Evolutionary conservation across 2,888 invertebrate genomes (phyloP).

Genomic region (Mesochorus sp.): DNA sequence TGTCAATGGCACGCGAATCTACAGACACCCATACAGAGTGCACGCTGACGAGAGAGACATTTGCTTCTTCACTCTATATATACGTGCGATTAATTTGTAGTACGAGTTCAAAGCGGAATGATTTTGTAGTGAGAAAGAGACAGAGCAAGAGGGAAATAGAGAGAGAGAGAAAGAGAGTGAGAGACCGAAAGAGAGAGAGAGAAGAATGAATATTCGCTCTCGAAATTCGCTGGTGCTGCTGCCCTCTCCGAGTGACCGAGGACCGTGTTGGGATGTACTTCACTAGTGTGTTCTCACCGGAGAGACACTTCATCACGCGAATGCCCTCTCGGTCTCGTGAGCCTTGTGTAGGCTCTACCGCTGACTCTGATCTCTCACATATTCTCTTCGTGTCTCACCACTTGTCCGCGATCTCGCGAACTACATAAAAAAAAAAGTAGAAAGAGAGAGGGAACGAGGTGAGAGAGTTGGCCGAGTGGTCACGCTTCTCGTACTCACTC

Average conservation of each 20-base stretch:
- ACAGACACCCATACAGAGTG: constrained; percentile 16
- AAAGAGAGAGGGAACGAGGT: constrained; percentile 2
- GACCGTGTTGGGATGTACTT: constrained; percentile 32
- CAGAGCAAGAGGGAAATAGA: background rate
- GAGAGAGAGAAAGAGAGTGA: background rate
- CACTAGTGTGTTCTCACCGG: constrained; percentile 51
- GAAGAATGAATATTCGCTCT: constrained; percentile 41
- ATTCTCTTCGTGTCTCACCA: background rate
- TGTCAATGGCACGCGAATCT: constrained; percentile 40
- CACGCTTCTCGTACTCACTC: constrained; percentile 19
- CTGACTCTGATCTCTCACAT: constrained; percentile 46
- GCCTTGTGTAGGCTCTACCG: constrained; percentile 30
- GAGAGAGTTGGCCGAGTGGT: constrained; percentile 16
- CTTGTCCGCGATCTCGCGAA: constrained; percentile 3
- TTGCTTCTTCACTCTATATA: background rate
- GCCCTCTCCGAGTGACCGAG: constrained; percentile 56
- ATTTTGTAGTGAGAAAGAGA: constrained; percentile 4
- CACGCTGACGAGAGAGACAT: constrained; percentile 15
- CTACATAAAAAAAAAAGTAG: constrained; percentile 5
- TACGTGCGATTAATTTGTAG: constrained; percentile 31
- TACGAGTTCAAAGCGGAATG: constrained; percentile 25
- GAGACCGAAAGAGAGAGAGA: constrained; percentile 25
- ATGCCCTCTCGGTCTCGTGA: constrained; percentile 56
- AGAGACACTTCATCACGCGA: constrained; percentile 58
- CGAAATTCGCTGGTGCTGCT: constrained; percentile 49